These are phyloP conservation scores for Ceratina japonica DNA, from an alignment of 1,140 invertebrate species.

Conservation along the genomic window DNA sequence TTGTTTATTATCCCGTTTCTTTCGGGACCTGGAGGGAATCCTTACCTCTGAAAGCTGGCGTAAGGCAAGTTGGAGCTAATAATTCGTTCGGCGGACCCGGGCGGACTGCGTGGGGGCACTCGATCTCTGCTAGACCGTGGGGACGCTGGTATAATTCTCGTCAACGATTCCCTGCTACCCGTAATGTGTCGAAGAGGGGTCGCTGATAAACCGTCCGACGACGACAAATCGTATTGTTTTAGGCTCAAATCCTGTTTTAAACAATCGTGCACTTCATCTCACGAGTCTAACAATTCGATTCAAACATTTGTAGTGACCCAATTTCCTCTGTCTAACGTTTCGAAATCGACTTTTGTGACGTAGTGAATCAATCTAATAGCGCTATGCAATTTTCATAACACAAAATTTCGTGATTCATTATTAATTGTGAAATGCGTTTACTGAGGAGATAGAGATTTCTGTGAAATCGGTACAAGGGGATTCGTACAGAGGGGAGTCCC, in stretches of 20 bases:
- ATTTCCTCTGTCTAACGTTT: not conserved
- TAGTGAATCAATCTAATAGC: too few relatives aligned
- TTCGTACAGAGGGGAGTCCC: too few relatives aligned
- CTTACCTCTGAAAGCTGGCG: constrained; percentile 77
- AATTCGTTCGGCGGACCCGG: constrained; percentile 73
- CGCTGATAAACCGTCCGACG: constrained; percentile 72
- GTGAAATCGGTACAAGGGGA: too few relatives aligned
- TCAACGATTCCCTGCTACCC: constrained; percentile 77
- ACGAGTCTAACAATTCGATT: not conserved
- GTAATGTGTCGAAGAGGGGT: constrained; percentile 72
- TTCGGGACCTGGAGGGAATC: not conserved
- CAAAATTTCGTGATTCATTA: too few relatives aligned
- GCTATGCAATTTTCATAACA: too few relatives aligned
- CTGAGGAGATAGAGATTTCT: too few relatives aligned
- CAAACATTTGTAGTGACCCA: too few relatives aligned
- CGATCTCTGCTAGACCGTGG: constrained; percentile 72
- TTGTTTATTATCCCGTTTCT: not conserved
- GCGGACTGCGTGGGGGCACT: constrained; percentile 73
- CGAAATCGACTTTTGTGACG: too few relatives aligned
- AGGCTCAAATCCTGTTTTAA: constrained; percentile 72
- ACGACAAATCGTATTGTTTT: constrained; percentile 75
- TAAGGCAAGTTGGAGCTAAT: constrained; percentile 73
- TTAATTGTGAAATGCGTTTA: too few relatives aligned
- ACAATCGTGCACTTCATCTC: not conserved
- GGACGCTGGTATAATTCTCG: constrained; percentile 73